Conservation (phyloP, 2,888 invertebrate species). For the Agriopis leucophaearia region DNA sequence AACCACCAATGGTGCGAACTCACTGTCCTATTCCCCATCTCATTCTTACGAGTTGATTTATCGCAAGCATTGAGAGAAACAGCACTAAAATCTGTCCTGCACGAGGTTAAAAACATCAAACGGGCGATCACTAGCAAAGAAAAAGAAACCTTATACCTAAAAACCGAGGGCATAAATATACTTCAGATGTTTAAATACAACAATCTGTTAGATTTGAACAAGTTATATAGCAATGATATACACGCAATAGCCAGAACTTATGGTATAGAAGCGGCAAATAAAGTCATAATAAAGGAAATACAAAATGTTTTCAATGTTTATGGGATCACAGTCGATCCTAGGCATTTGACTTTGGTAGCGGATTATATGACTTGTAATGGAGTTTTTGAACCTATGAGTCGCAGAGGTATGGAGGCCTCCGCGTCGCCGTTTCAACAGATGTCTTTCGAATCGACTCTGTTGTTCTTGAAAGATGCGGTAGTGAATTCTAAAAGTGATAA, state of each 20-base stretch:
- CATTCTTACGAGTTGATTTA: constrained; percentile 88
- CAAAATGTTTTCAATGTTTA: constrained; percentile 98
- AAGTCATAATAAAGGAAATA: constrained; percentile 97
- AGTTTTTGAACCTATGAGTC: constrained; percentile 94
- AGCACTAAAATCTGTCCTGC: constrained; percentile 90
- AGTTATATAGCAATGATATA: constrained; percentile 97
- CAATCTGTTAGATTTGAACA: constrained; percentile 92
- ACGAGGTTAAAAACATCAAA: constrained; percentile 93
- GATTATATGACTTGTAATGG: constrained; percentile 99
- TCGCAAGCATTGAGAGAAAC: constrained; percentile 90
- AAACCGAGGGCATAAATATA: constrained; percentile 98
- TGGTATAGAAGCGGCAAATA: constrained; percentile 98
- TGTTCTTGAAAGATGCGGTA: constrained; percentile 93
- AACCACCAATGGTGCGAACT: constrained; percentile 94
- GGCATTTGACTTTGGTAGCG: constrained; percentile 96
- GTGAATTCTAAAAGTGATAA: constrained; percentile 90
- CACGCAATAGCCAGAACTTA: constrained; percentile 96
- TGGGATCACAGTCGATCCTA: constrained; percentile 97
- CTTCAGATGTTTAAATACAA: constrained; percentile 95
- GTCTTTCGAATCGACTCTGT: constrained; percentile 97
- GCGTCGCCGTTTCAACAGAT: constrained; percentile 98
- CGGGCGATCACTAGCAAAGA: constrained; percentile 93
- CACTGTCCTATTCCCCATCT: constrained; percentile 88
- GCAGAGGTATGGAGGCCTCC: constrained; percentile 95
- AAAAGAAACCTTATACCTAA: constrained; percentile 88